Evolutionary conservation across 2,797 vertebrate genomes (phyloP), one percentile per base, ranked within the genome.

Genomic region (Acrocephalus scirpaceus): DNA sequence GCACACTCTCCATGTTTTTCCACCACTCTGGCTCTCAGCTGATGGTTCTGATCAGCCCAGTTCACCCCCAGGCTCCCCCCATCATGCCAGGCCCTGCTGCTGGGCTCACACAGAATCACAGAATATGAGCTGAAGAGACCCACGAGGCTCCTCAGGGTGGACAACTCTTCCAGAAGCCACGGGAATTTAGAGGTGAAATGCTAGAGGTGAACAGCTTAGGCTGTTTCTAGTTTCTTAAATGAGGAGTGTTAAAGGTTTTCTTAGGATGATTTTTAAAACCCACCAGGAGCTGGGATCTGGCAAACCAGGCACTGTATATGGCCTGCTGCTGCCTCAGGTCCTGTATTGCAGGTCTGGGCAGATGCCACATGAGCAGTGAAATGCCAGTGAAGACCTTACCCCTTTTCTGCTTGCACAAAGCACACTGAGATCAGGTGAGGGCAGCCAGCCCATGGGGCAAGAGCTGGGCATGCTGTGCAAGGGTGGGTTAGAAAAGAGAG

Each of bases 231-330:
- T 51, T 75, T 75, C 70, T 66, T 62, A 19, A 47, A 34, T 16
- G 6, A 72, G 25, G 2, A 45, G 19, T n/a, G 23, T 21, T 48
- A n/a, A 88, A 62, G 19, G 2, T 75, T 76, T 73, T 26, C 19
- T 32, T 15, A 10, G 1, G 22, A 1, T 44, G 8, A 17, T 22
- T 76, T 89, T 27, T 70, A 20, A 67, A 75, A 22, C 4, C 4
- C 13, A 5, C 13, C 23, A 9, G 13, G 56, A 61, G 34, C n/a
- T 64, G 32, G 8, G 44, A 44, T 81, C 7, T 3, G 7, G 17
- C 7, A 5, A 57, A 9, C 12, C 8, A 11, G 26, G 47, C 0
- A 0, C 56, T 38, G 1, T 2, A 4, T 3, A n/a, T 11, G 51
- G 45, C 14, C 36, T 42, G 50, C 38, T 65, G 11, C 58, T 47